A percentile compares a stretch with the other conserved stretches of the same genome.
phyloP scores from a whole-genome alignment of 53 echinoderm and acorn worm species.

The Holothuria leucospilota region DNA sequence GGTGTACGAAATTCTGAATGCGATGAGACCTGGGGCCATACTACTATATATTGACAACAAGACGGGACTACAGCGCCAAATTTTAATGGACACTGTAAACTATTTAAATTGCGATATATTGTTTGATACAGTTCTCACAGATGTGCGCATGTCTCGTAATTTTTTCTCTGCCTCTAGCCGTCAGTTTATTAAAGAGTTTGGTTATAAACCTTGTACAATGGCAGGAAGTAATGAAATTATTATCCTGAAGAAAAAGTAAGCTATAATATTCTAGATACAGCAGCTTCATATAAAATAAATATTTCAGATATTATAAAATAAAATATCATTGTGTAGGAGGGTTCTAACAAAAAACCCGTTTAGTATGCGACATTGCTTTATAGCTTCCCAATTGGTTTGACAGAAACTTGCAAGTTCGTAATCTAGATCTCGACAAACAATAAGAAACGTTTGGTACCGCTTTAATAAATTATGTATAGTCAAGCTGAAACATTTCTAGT shows the following conservation, averaged over 20 bases:
- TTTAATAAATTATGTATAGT: too few species aligned
- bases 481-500: too few species aligned
- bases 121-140: constrained; percentile 1
- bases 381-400: too few species aligned
- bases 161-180: neutral
- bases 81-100: constrained; percentile 25
- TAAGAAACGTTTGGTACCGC: too few species aligned
- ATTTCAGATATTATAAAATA: too few species aligned
- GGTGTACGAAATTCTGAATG: constrained; percentile 25
- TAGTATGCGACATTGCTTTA: too few species aligned
- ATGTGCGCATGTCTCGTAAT: neutral
- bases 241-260: constrained; percentile 14
- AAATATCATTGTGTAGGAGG: too few species aligned
- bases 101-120: constrained; percentile 5
- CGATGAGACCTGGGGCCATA: constrained; percentile 1
- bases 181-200: neutral
- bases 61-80: constrained; percentile 18
- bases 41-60: constrained; percentile 41
- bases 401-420: too few species aligned
- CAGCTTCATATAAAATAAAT: too few species aligned
- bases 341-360: too few species aligned
- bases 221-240: constrained; percentile 30
- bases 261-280: too few species aligned
- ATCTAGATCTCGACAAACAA: too few species aligned
- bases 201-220: constrained; percentile 5